Evolutionary conservation across 2,797 vertebrate genomes (phyloP).

Genomic region (Poeciliopsis turneri): DNA sequence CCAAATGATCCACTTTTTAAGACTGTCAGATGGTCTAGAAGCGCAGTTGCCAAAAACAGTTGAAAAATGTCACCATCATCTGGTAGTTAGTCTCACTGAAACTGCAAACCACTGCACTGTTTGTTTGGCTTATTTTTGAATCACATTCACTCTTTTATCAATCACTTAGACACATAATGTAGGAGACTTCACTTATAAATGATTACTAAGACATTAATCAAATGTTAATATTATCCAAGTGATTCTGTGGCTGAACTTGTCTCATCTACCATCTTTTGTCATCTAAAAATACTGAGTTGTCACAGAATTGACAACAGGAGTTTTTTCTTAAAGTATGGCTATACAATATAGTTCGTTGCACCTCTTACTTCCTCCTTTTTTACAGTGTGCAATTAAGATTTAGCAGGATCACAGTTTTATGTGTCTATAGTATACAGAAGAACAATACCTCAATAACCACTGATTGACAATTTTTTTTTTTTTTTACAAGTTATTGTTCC

Average conservation of each 20-base stretch:
- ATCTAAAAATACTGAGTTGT: background rate
- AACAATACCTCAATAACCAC: background rate
- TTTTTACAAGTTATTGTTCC: background rate
- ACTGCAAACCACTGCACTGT: background rate
- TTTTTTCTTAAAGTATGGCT: background rate
- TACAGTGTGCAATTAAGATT: background rate
- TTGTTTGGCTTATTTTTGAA: background rate
- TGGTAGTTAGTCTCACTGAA: background rate
- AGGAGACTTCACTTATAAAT: background rate
- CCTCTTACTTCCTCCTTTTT: background rate
- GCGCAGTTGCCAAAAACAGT: background rate
- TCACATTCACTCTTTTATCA: background rate
- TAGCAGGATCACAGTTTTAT: background rate
- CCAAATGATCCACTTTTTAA: no score
- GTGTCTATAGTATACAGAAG: background rate
- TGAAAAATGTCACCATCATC: background rate
- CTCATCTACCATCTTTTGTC: background rate
- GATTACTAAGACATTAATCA: background rate
- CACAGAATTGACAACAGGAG: background rate
- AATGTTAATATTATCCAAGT: no score
- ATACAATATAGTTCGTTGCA: background rate
- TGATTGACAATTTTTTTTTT: background rate
- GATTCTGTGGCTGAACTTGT: background rate
- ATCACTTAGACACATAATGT: background rate
- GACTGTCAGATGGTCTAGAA: no score